These are phyloP conservation scores for Neodiprion lecontei DNA, from an alignment of 1,140 invertebrate species.

Conservation along the genomic window DNA sequence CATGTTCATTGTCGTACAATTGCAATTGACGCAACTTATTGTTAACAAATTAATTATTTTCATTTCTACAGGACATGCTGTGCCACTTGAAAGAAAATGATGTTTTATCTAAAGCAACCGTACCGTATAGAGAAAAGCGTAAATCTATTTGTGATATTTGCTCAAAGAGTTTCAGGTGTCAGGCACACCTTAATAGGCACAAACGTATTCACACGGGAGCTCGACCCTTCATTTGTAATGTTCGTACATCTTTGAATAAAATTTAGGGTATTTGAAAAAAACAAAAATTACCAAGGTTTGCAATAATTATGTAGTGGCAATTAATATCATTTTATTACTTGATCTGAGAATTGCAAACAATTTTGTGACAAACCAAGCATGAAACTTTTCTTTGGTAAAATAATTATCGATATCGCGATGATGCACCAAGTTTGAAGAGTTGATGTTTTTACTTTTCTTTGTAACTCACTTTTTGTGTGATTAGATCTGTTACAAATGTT, in stretches of 20 bases:
- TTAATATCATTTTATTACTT: too few relatives aligned
- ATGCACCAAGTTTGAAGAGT: too few relatives aligned
- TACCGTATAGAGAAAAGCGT: conserved; percentile 28
- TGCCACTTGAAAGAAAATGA: conserved; percentile 49
- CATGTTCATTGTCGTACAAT: conserved; percentile 1
- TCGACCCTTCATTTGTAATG: conserved; percentile 52
- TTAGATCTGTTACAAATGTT: too few relatives aligned
- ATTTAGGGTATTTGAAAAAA: conserved; percentile 33
- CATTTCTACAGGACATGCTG: conserved; percentile 47
- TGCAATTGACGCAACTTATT: neutral
- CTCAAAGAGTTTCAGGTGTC: conserved; percentile 51
- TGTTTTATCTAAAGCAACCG: conserved; percentile 32
- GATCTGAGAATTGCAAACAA: too few relatives aligned
- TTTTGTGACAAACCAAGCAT: too few relatives aligned
- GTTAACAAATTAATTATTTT: neutral
- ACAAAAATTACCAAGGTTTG: neutral
- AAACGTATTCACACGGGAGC: conserved; percentile 54
- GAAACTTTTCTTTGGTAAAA: too few relatives aligned
- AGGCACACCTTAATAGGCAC: conserved; percentile 56
- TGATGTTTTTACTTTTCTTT: too few relatives aligned
- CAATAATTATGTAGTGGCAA: too few relatives aligned
- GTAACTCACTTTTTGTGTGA: too few relatives aligned
- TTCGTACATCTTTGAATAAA: conserved; percentile 19
- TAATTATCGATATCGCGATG: too few relatives aligned
- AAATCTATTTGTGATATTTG: conserved; percentile 49